Percentiles rank a stretch among this genome's conserved stretches.
Evolutionary conservation across 2,797 vertebrate genomes (phyloP).

Genomic region (Cynopterus sphinx): DNA sequence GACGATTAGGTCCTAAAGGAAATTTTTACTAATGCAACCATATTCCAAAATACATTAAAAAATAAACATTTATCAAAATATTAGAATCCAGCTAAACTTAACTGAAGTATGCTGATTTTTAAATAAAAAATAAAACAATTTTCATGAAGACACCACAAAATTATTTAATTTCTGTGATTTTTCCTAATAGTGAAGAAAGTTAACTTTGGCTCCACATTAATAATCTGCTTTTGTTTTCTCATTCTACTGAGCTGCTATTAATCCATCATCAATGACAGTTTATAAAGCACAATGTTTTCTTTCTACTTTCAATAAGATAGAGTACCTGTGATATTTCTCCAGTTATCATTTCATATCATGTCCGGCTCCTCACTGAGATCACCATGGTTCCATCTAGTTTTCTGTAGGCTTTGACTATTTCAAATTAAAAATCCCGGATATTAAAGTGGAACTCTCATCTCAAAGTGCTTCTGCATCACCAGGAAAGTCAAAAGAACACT

Average conservation of each 20-base stretch:
- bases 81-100: neutral
- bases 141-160: conserved; percentile 43
- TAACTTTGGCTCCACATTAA: conserved; percentile 40
- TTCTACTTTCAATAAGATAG: neutral
- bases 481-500: neutral
- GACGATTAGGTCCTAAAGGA: neutral
- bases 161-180: neutral
- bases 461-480: neutral
- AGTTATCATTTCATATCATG: neutral
- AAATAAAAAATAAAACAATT: neutral
- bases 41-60: conserved; percentile 5
- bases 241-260: conserved; percentile 30
- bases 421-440: neutral
- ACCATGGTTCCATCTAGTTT: neutral
- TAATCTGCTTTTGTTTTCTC: conserved; percentile 40
- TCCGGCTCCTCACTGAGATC: neutral
- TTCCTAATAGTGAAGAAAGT: neutral
- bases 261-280: conserved; percentile 41
- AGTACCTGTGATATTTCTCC: neutral
- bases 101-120: neutral
- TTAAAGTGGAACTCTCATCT: conserved; percentile 3
- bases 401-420: neutral
- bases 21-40: neutral
- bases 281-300: conserved; percentile 30
- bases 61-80: neutral